Evolutionary conservation across 2,113 vertebrate genomes (phyloP), one percentile per base, ranked within the genome.

Genomic region (Myotis brandtii): DNA sequence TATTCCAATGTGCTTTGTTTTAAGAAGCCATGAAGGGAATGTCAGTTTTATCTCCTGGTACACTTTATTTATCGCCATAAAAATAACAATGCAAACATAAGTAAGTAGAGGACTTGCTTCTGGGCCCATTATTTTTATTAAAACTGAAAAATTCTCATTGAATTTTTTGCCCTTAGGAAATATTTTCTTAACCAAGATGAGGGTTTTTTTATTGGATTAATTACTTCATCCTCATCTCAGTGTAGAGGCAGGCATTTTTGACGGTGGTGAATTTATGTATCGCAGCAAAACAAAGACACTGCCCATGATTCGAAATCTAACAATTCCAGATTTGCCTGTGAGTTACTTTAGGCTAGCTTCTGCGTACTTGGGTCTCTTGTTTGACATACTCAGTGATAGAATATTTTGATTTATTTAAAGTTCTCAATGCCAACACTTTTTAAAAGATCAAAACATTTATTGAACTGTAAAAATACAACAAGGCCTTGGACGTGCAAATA

Each of bases 1-100:
- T 97, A 84, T 92, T 97, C 96, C 95, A 97, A 84, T 64, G 67
- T 95, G 97, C 98, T 98, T 98, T 98, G 97, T 98, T 97, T 98
- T 98, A 99, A 99, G 98, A 98, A 93, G 98, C 98, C 85, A 96
- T 96, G 32, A 99, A 99, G 89, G 97, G 83, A 88, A 98, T 98
- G 10, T 97, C 98, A 98, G 32, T 96, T n/a, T 10, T 98, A 64
- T 92, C 91, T 91, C 75, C 90, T 94, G 89, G 86, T 96, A 75
- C 76, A 82, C 0, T 0, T 97, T 93, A 96, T 43, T 94, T 96
- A 95, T 95, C 64, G 27, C 96, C 89, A 56, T 84, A 93, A 89
- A 86, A 85, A 89, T 73, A 93, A 90, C 89, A 64, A 67, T 69
- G 18, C 81, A 84, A 67, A 85, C 95, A 46, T 93, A 93, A 95